Percentiles rank a stretch among this genome's conserved stretches.
These are phyloP conservation scores for Hirtodrosophila confusa DNA, from an alignment of 2,888 invertebrate species.

Conservation along the genomic window DNA sequence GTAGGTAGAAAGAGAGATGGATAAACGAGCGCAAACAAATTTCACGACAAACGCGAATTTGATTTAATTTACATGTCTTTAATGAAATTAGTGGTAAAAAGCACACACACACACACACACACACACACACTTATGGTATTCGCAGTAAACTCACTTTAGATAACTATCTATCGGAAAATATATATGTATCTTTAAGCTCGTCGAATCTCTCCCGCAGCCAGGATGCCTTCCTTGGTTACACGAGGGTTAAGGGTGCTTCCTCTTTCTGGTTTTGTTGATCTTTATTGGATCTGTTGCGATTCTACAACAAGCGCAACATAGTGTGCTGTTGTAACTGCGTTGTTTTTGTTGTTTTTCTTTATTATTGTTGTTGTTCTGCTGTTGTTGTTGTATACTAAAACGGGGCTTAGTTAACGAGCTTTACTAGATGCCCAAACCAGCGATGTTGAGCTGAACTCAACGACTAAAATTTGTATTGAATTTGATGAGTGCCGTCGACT, in stretches of 20 bases:
- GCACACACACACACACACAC: constrained; percentile 18
- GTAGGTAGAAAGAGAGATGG: constrained; percentile 18
- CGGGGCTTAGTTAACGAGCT: constrained; percentile 44
- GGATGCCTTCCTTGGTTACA: constrained; percentile 7
- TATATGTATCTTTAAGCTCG: constrained; percentile 8
- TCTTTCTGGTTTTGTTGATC: not conserved
- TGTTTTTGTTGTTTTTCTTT: not conserved
- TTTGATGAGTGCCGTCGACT: constrained; percentile 65
- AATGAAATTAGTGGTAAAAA: constrained; percentile 71
- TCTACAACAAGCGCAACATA: constrained; percentile 22
- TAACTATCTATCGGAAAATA: constrained; percentile 23
- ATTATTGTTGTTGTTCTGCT: not conserved
- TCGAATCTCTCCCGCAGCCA: constrained; percentile 22
- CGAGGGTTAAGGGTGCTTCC: not conserved
- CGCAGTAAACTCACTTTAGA: constrained; percentile 50
- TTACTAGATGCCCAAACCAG: constrained; percentile 56
- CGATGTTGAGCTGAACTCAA: constrained; percentile 80
- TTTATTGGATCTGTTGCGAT: not conserved
- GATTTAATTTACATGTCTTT: constrained; percentile 78
- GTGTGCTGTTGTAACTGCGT: constrained; percentile 19
- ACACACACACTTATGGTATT: constrained; percentile 2
- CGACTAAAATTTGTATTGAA: constrained; percentile 79
- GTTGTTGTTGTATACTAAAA: constrained; percentile 10
- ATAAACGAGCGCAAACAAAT: constrained; percentile 56
- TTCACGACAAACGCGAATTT: constrained; percentile 67